Base-by-base conservation (phyloP, 1,140 invertebrate genomes). In the Hylyphantes graminicola region DNA sequence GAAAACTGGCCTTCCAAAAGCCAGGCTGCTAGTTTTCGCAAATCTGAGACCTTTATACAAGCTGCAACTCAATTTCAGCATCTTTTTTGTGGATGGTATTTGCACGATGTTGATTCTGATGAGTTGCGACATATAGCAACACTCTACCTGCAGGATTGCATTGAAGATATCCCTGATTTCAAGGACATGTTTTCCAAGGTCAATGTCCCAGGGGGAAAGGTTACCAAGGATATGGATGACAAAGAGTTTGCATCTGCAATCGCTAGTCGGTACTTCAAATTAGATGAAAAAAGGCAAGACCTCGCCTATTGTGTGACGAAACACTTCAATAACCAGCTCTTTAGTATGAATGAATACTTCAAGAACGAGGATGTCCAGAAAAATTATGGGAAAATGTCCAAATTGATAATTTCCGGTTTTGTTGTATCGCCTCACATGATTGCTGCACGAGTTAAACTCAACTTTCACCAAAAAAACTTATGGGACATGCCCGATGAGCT, bases 31-130 rank as follows among this genome's bases (percentile, higher is more conserved):
- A 54, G 61, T 55, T 78, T 65, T 53, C n/a, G n/a, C 9, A 7
- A 50, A 63, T 5, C 11, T 19, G 15, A 50, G 7, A 55, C 63
- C 48, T 12, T n/a, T 19, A 73, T 81, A 21, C 55, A 67, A 21
- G 17, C 54, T 73, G 17, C 11, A 12, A 82, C 73, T 65, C 15
- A 48, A 17, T 74, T 82, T 67, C n/a, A 82, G 15, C 80, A 82
- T 57, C 48, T 74, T 5, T 82, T 82, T 74, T 82, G 70, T 74
- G 80, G 21, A 9, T 82, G 80, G 80, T 82, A 70, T 74, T 15
- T 82, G 0, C 80, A 82, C 65, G 80, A 82, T 12, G 9, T 55
- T 13, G 80, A 82, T 17, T 74, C 68, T 10, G 50, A 50, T 70
- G 19, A 65, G 11, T 48, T 82, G 12, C 59, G 80, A 9, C 48